phyloP scores from a whole-genome alignment of 2,113 vertebrate species.

The Fulica atra region DNA sequence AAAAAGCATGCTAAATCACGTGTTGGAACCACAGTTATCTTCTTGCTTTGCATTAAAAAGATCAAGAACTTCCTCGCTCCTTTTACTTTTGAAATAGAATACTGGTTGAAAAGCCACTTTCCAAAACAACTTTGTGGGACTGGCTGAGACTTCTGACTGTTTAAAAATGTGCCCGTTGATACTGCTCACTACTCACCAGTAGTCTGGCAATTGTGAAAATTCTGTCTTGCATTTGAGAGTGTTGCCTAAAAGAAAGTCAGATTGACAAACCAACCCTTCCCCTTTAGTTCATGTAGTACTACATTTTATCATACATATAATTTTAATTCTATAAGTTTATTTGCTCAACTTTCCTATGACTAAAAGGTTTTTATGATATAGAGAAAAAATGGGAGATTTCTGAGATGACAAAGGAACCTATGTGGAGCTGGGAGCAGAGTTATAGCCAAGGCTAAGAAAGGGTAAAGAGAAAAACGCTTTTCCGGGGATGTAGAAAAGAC shows the following conservation, averaged over 20 bases:
- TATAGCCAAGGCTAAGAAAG: background rate
- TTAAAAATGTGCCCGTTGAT: background rate
- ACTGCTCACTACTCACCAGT: background rate
- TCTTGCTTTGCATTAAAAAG: background rate
- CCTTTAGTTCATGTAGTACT: background rate
- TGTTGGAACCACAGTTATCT: accelerated
- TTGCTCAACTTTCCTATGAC: background rate
- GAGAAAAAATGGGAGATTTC: background rate
- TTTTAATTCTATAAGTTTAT: background rate
- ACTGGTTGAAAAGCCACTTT: background rate
- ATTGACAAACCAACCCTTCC: background rate
- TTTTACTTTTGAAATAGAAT: background rate
- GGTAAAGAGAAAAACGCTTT: background rate
- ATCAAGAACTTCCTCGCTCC: background rate
- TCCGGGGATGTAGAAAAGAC: background rate
- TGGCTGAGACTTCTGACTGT: background rate
- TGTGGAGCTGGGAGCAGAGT: background rate
- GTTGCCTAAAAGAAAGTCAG: background rate
- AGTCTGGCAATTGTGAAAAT: background rate
- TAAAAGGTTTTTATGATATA: background rate
- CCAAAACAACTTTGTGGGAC: background rate
- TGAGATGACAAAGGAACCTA: background rate
- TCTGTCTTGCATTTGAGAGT: background rate
- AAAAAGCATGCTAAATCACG: background rate
- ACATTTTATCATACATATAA: background rate